These are phyloP conservation scores for Gulo gulo DNA, from an alignment of 2,113 vertebrate species.

Conservation along the genomic window DNA sequence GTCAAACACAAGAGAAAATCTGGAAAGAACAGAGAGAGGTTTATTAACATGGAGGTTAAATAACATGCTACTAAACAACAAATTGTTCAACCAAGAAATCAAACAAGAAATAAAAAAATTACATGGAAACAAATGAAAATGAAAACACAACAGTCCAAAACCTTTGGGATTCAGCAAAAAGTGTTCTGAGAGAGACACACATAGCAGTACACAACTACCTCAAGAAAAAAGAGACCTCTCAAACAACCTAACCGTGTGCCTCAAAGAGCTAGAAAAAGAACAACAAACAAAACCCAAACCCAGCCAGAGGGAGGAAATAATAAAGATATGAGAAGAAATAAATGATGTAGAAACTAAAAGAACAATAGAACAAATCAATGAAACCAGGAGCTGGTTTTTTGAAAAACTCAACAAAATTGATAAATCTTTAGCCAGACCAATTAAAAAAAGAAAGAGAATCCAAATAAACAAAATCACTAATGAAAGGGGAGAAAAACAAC, in stretches of 20 bases:
- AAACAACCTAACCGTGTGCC: neutral
- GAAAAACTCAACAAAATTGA: neutral
- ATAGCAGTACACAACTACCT: neutral
- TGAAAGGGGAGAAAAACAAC: neutral
- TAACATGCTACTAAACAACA: neutral
- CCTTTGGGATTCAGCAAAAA: neutral
- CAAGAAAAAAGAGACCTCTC: neutral
- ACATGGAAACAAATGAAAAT: neutral
- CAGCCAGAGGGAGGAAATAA: neutral
- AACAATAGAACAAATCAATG: neutral
- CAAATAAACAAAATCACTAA: neutral
- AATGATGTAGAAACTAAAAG: neutral
- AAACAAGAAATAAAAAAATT: neutral
- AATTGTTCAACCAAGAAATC: neutral
- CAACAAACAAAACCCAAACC: neutral
- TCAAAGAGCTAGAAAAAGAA: neutral
- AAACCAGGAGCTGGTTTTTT: neutral
- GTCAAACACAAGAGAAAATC: neutral
- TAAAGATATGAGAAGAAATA: neutral
- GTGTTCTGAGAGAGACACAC: neutral
- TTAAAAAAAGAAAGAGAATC: neutral
- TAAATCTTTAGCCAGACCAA: neutral
- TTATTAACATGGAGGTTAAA: neutral
- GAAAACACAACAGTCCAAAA: neutral
- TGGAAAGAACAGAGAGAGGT: neutral